phyloP scores from a whole-genome alignment of 2,797 vertebrate genomes.

The Hydrophis major region DNA sequence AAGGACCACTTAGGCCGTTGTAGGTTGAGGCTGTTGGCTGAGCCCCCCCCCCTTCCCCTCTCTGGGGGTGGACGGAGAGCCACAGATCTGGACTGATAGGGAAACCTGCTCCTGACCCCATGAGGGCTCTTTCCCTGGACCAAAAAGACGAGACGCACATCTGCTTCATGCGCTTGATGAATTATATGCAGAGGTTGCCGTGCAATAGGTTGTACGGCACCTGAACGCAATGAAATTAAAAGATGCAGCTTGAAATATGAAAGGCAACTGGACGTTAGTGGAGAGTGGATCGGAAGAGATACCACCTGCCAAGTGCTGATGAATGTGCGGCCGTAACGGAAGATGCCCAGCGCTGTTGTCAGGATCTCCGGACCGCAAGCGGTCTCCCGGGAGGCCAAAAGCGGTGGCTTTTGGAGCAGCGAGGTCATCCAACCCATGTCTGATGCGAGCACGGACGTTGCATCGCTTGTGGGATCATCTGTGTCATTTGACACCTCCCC shows the following conservation, averaged over 20 bases:
- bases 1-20: not conserved
- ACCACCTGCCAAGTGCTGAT: not conserved
- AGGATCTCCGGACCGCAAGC: no score
- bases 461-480: not conserved
- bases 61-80: not conserved
- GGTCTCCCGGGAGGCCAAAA: not conserved
- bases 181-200: not conserved
- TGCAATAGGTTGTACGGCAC: not conserved
- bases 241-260: not conserved
- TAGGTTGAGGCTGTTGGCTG: not conserved
- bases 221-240: not conserved
- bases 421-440: not conserved
- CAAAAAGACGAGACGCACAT: rapidly evolving
- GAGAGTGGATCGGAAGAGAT: no score
- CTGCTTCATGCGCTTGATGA: not conserved
- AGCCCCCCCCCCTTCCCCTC: not conserved
- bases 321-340: rapidly evolving
- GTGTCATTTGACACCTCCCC: not conserved
- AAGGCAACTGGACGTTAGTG: not conserved
- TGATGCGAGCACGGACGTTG: not conserved
- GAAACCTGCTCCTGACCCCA: not conserved
- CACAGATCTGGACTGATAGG: not conserved
- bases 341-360: not conserved
- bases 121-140: no score
- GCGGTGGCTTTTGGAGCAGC: not conserved